phyloP scores from a whole-genome alignment of 2,797 vertebrate species.

The Toxotes lorentzi region DNA sequence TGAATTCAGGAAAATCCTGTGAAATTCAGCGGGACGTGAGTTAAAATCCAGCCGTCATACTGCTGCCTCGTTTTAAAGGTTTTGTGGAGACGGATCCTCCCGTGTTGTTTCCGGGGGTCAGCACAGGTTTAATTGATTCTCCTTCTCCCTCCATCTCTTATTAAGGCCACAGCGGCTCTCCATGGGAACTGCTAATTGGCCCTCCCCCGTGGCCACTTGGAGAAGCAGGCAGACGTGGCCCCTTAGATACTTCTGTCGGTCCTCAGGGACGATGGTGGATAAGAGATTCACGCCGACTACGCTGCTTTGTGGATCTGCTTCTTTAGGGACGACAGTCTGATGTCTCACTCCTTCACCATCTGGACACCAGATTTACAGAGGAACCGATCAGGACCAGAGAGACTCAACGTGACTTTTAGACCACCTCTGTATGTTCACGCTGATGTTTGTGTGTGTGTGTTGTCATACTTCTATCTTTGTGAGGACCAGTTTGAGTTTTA shows the following conservation, averaged over 20 bases:
- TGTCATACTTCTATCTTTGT: neutral
- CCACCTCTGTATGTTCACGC: slow-evolving; percentile 25
- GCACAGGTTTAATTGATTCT: slow-evolving; percentile 96
- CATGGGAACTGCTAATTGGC: slow-evolving; percentile 95
- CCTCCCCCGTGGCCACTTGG: slow-evolving; percentile 93
- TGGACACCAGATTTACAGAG: slow-evolving; percentile 70
- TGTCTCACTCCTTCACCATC: slow-evolving; percentile 73
- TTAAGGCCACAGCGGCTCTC: slow-evolving; percentile 93
- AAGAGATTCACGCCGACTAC: slow-evolving; percentile 58
- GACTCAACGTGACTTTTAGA: slow-evolving; percentile 34
- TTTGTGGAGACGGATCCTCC: slow-evolving; percentile 39
- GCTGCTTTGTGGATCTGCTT: slow-evolving; percentile 45
- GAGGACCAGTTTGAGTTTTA: slow-evolving; percentile 10
- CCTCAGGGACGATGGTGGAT: slow-evolving; percentile 71
- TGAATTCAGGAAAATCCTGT: neutral
- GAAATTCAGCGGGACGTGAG: slow-evolving; percentile 10
- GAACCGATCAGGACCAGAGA: slow-evolving; percentile 54
- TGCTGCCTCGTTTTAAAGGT: slow-evolving; percentile 29
- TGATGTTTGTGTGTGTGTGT: neutral
- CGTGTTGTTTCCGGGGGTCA: slow-evolving; percentile 89
- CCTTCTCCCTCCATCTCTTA: slow-evolving; percentile 91
- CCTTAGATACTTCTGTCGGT: slow-evolving; percentile 67
- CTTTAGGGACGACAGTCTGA: slow-evolving; percentile 63
- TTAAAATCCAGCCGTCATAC: slow-evolving; percentile 4
- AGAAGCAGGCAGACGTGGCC: slow-evolving; percentile 86